Evolutionary conservation across 2,888 invertebrate genomes (phyloP), one percentile per base, ranked within the genome.

Genomic region (Trypoxylon attenuatum): DNA sequence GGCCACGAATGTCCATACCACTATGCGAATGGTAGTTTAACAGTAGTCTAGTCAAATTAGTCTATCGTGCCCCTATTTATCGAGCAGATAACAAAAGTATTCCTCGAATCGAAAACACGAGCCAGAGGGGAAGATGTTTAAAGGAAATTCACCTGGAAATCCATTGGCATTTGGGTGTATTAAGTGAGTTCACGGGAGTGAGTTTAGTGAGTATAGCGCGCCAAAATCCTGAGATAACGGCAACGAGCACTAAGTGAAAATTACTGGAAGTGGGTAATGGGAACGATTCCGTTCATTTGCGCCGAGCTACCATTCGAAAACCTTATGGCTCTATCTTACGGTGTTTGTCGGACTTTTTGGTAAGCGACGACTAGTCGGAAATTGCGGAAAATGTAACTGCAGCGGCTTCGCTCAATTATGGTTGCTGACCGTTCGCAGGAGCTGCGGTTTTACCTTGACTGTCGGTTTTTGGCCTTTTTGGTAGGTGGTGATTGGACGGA

Each of bases 321-420:
- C 51, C 27, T 55, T 47, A 55, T 39, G 49, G 22, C 15, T 46
- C 16, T 41, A 29, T 39, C 57, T 54, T 53, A 39, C 29, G 27
- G 22, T 38, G 56, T 51, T 43, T 53, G 39, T 50, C 61, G 54
- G n/a, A 33, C 60, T 53, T 57, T 57, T 57, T 54, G 33, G 41
- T 5, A 42, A 43, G 29, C 39, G 29, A 6, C 22, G 56, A 68
- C 56, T 53, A 46, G 29, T 53, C 53, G 45, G 62, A 69, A 65
- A 69, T 69, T 60, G 57, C 47, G 46, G 23, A 58, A 50, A 53
- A 55, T 58, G 56, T 61, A 52, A 53, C 52, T 50, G 53, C 52
- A 50, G 58, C 58, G 42, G 50, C 42, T 62, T 18, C 53, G 54
- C 49, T 70, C 59, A 70, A 71, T 71, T 70, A 71, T 59, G 50